These are phyloP conservation scores for Nasonia giraulti DNA, from an alignment of 1,140 invertebrate genomes.

Conservation along the genomic window DNA sequence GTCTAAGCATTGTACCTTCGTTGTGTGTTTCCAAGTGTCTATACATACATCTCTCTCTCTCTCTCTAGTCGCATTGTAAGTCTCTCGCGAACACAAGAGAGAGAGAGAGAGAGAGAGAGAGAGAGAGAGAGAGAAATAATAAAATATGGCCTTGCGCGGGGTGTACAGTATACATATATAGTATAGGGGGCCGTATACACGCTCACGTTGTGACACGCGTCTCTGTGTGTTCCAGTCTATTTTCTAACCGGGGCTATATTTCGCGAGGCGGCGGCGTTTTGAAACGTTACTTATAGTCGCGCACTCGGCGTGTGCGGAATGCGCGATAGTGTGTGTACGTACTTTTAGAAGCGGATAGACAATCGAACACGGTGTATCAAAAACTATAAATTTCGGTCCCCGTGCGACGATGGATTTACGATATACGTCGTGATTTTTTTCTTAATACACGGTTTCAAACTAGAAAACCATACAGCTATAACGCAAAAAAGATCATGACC, in stretches of 20 bases:
- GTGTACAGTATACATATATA: not conserved
- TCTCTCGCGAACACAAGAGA: not conserved
- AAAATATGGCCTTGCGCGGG: constrained; percentile 31
- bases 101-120: constrained; percentile 25
- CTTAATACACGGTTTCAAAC: no score
- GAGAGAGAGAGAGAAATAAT: constrained; percentile 41
- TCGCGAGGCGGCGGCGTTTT: not conserved
- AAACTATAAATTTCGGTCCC: not conserved
- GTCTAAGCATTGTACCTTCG: not conserved
- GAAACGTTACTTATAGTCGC: not conserved
- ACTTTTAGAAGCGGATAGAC: not conserved
- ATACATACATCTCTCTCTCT: no score
- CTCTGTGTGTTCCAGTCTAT: not conserved
- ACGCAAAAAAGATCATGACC: no score
- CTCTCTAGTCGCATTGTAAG: not conserved
- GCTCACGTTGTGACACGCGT: constrained; percentile 9
- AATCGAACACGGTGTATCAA: not conserved
- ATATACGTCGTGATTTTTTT: no score
- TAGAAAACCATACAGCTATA: no score
- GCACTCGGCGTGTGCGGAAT: not conserved
- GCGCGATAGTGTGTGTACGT: no score
- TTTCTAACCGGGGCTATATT: not conserved
- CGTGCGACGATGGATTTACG: no score
- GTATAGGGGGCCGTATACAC: not conserved
- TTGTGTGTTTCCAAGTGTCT: not conserved